phyloP scores from a whole-genome alignment of 2,113 vertebrate genomes.

The Corapipo altera region DNA sequence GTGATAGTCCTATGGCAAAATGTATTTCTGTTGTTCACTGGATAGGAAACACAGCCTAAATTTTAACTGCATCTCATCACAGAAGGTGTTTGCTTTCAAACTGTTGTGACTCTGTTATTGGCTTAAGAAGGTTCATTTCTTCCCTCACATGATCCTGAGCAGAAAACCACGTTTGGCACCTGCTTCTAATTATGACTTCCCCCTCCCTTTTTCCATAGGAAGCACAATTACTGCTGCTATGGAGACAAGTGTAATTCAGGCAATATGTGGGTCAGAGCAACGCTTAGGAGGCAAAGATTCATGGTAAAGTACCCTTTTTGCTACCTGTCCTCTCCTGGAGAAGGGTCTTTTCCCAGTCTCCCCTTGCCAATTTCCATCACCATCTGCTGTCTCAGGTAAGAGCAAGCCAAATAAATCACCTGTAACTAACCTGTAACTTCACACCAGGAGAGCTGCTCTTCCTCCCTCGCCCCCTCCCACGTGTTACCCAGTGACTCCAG shows the following conservation, averaged over 20 bases:
- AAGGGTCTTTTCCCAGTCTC: neutral
- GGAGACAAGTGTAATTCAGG: conserved; percentile 53
- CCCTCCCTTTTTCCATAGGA: conserved; percentile 37
- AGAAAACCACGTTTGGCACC: conserved; percentile 5
- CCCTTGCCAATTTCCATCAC: neutral
- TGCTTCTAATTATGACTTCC: conserved; percentile 32
- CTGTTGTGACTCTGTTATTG: neutral
- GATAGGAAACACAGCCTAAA: neutral
- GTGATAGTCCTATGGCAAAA: neutral
- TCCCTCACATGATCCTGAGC: neutral
- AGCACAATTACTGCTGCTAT: conserved; percentile 52
- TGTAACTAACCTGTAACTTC: neutral
- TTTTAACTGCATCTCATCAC: neutral
- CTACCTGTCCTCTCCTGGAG: neutral
- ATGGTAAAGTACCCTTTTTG: neutral
- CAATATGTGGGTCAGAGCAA: conserved; percentile 49
- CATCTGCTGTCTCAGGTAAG: neutral
- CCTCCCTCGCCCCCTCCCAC: neutral
- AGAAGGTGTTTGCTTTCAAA: neutral
- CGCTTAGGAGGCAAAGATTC: neutral
- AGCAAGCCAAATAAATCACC: neutral
- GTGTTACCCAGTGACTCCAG: conserved; percentile 12
- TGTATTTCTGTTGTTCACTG: neutral
- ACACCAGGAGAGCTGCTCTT: neutral
- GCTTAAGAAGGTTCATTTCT: neutral